phyloP scores from a whole-genome alignment of 64 coral and sea anemone genomes.

The Hydrozoanthus tunicans region DNA sequence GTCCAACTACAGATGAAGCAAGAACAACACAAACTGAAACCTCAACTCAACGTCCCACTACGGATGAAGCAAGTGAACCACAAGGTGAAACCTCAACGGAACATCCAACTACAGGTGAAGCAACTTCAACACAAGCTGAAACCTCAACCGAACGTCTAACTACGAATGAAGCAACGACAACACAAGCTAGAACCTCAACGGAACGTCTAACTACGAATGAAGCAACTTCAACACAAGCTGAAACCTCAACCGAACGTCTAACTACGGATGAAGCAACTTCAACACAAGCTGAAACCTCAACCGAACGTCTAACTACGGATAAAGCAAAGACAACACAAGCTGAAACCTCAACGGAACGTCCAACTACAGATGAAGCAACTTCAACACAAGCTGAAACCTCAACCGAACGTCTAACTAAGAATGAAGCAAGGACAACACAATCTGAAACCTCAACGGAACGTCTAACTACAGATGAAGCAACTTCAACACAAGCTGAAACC shows the following conservation, averaged over 20 bases:
- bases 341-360: background rate
- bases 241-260: background rate
- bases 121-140: background rate
- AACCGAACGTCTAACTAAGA: background rate
- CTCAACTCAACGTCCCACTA: too few relatives aligned
- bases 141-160: background rate
- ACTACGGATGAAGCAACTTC: background rate
- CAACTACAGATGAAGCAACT: background rate
- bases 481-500: background rate
- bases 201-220: background rate
- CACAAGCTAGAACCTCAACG: background rate
- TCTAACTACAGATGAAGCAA: background rate
- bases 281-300: background rate
- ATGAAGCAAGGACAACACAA: background rate
- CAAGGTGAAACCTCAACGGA: background rate
- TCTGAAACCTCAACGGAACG: background rate
- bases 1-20: background rate
- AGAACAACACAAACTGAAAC: background rate
- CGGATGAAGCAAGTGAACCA: background rate
- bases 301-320: background rate
- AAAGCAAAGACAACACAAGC: background rate
- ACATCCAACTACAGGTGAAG: background rate
- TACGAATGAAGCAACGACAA: background rate
- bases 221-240: background rate
- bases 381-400: background rate